Evolutionary conservation across 2,797 vertebrate species (phyloP).

Genomic region (Anas bahamensis): DNA sequence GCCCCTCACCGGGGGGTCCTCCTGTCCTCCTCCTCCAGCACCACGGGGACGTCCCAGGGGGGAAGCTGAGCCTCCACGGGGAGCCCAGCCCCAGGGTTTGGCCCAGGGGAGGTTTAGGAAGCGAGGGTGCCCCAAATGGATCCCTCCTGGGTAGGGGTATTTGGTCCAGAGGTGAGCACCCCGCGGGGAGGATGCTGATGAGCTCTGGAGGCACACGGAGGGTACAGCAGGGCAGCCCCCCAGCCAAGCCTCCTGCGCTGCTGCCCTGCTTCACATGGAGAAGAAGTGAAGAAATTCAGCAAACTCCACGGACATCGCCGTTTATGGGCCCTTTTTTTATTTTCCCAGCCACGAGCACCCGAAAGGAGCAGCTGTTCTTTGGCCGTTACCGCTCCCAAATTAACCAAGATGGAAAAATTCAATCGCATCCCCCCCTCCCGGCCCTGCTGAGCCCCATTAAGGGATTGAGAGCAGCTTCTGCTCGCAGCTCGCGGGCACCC

Average conservation of each 20-base stretch:
- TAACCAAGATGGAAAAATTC: constrained; percentile 19
- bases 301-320: neutral
- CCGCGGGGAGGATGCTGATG: neutral
- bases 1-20: neutral
- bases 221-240: neutral
- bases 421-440: neutral
- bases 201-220: neutral
- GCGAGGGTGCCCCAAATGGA: neutral
- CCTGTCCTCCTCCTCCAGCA: neutral
- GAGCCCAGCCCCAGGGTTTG: neutral
- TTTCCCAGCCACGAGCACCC: neutral
- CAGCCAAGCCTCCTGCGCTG: neutral
- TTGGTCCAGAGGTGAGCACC: neutral
- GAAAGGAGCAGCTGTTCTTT: constrained; percentile 36
- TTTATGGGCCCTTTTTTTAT: neutral
- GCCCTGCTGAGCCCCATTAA: constrained; percentile 1
- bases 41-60: too few species aligned
- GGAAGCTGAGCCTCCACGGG: neutral
- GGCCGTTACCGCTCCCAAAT: constrained; percentile 13
- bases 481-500: neutral
- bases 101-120: neutral
- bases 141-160: neutral
- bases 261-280: neutral
- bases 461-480: neutral
- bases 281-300: neutral